Evolutionary conservation across 2,888 invertebrate genomes (phyloP).

Genomic region (Muscina levida): DNA sequence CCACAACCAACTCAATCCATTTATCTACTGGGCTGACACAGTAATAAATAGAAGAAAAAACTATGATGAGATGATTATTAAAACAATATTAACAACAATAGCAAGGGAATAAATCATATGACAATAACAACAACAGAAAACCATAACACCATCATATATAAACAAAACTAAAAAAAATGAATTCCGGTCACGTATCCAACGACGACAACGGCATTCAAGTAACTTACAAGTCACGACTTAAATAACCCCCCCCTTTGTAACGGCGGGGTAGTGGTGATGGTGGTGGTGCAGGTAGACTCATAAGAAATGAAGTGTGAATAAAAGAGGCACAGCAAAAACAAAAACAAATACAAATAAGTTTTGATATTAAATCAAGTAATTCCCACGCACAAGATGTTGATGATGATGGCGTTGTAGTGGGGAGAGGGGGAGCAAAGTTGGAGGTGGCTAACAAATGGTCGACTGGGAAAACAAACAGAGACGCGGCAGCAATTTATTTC

Average conservation of each 20-base stretch:
- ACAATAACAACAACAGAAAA: slow-evolving; percentile 6
- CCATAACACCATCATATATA: slow-evolving; percentile 29
- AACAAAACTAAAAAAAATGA: slow-evolving; percentile 43
- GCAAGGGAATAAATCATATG: slow-evolving; percentile 22
- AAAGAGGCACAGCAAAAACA: neutral
- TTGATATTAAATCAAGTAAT: slow-evolving; percentile 50
- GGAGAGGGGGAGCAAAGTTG: no score
- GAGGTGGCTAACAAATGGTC: slow-evolving; percentile 28
- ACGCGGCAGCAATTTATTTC: neutral
- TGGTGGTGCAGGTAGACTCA: neutral
- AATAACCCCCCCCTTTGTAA: neutral
- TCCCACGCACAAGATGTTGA: slow-evolving; percentile 58
- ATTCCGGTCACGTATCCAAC: slow-evolving; percentile 52
- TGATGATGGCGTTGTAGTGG: slow-evolving; percentile 22
- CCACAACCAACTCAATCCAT: neutral
- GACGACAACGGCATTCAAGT: slow-evolving; percentile 9
- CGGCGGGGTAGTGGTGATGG: no score
- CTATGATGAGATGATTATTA: slow-evolving; percentile 23
- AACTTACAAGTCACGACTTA: slow-evolving; percentile 50
- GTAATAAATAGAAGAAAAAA: no score
- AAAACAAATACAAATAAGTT: slow-evolving; percentile 7
- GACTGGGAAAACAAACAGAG: slow-evolving; percentile 3
- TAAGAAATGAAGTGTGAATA: slow-evolving; percentile 23
- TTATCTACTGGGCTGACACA: neutral
- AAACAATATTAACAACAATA: slow-evolving; percentile 22